Percentiles rank a stretch among this genome's conserved stretches.
These are phyloP conservation scores for Sigmodon hispidus DNA, from an alignment of 2,113 vertebrate genomes.

Conservation along the genomic window DNA sequence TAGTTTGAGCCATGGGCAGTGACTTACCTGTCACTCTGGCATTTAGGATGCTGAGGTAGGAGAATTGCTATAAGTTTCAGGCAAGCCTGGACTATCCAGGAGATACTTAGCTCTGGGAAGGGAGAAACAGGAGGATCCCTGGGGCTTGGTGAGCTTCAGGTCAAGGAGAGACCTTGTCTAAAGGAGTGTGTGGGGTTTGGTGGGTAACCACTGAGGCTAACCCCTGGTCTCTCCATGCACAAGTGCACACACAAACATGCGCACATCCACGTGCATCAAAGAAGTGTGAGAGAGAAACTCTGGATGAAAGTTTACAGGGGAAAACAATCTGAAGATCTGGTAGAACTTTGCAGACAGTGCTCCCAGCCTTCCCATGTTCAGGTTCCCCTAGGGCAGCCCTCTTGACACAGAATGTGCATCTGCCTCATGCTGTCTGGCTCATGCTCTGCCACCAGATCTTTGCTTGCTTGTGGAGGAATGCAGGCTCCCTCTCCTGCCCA, in stretches of 20 bases:
- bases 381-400: not conserved
- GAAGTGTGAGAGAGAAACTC: not conserved
- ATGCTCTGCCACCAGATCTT: not conserved
- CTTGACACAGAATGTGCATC: not conserved
- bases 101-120: not conserved
- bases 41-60: not conserved
- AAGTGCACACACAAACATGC: no score
- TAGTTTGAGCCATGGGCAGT: not conserved
- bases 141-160: not conserved
- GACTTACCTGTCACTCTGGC: not conserved
- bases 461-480: not conserved
- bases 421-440: not conserved
- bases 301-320: not conserved
- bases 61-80: not conserved
- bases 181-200: not conserved
- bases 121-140: not conserved
- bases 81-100: not conserved
- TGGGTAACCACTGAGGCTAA: not conserved
- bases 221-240: not conserved
- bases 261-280: no score
- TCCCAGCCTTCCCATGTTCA: not conserved
- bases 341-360: not conserved
- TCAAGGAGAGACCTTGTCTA: not conserved
- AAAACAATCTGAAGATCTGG: not conserved
- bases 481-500: not conserved